A percentile compares a stretch with the other conserved stretches of the same genome.
These are phyloP conservation scores for Megaptera novaeangliae DNA, from an alignment of 2,113 vertebrate species.

Conservation along the genomic window DNA sequence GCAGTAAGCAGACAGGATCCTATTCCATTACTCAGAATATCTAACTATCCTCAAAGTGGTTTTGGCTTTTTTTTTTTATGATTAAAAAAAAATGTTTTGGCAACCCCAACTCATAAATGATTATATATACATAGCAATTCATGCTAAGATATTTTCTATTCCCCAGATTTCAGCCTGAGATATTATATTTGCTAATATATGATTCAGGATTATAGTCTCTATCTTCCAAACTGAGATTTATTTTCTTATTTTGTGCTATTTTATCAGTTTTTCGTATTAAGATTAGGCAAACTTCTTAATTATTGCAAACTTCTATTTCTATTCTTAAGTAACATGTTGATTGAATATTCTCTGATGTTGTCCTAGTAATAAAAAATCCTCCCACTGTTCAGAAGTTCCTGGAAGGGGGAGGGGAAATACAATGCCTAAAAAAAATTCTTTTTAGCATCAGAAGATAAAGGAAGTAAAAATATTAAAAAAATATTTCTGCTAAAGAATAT, in stretches of 20 bases:
- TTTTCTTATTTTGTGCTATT: background rate
- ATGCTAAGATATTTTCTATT: background rate
- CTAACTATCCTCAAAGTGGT: background rate
- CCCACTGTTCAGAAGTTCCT: background rate
- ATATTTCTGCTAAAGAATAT: background rate
- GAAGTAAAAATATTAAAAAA: background rate
- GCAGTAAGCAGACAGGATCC: conserved; percentile 48
- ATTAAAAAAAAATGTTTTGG: conserved; percentile 20
- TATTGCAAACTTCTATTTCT: background rate
- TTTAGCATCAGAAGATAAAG: background rate
- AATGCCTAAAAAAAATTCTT: background rate
- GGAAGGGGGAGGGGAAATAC: background rate
- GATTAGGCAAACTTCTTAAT: background rate
- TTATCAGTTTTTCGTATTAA: background rate
- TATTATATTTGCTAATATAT: background rate
- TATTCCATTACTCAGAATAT: conserved; percentile 69
- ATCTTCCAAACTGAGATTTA: background rate
- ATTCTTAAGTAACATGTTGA: background rate
- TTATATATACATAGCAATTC: background rate
- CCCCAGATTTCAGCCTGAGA: background rate
- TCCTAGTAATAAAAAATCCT: background rate
- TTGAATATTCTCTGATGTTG: background rate
- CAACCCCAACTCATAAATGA: background rate
- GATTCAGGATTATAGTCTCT: background rate
- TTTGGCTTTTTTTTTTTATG: background rate